Conservation (phyloP, 2,888 invertebrate genomes). For the Rhagophthalmus giganteus region DNA sequence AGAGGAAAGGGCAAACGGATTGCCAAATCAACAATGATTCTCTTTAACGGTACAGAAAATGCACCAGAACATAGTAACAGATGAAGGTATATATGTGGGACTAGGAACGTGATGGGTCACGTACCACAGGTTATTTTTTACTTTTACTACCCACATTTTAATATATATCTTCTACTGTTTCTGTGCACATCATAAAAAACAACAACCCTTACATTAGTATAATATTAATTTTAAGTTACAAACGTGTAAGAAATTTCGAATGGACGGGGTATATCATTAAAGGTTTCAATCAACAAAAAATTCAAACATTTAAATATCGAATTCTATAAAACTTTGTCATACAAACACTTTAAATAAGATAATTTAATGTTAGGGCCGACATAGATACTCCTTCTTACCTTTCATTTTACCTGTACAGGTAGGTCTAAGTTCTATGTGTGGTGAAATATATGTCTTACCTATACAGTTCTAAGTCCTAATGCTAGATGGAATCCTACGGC, state of each 20-base stretch:
- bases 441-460: too few species aligned
- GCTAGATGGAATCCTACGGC: too few species aligned
- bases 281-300: too few species aligned
- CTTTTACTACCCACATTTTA: constrained; percentile 32
- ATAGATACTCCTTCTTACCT: too few species aligned
- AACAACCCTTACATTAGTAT: background rate
- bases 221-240: constrained; percentile 3
- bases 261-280: too few species aligned
- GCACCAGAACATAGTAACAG: constrained; percentile 50
- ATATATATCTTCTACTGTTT: constrained; percentile 46
- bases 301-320: too few species aligned
- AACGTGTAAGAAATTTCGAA: background rate
- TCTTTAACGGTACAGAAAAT: constrained; percentile 50
- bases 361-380: too few species aligned
- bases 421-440: too few species aligned
- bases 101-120: constrained; percentile 37
- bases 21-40: constrained; percentile 64
- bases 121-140: constrained; percentile 22
- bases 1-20: constrained; percentile 68
- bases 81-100: constrained; percentile 51
- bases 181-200: constrained; percentile 35
- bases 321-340: too few species aligned
- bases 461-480: too few species aligned
- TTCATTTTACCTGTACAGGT: too few species aligned
- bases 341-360: too few species aligned